Conservation (phyloP, 64 coral and sea anemone genomes). For the Acropora yongei region DNA sequence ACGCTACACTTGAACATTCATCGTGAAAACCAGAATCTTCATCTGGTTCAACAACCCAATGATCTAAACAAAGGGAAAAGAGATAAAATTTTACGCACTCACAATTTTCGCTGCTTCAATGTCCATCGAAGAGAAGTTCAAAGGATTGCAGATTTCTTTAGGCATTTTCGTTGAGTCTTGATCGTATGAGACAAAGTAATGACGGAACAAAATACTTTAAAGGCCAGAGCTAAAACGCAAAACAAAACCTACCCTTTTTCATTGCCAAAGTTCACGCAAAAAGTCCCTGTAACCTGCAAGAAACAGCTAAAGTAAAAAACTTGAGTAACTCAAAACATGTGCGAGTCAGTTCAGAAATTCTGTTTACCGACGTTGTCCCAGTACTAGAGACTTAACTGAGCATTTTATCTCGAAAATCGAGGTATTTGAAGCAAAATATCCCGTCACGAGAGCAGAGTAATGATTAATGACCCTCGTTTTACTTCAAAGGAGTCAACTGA, state of each 20-base stretch:
- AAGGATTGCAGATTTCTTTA: background rate
- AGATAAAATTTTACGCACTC: background rate
- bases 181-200: background rate
- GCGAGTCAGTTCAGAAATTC: background rate
- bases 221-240: background rate
- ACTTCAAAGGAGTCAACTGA: background rate
- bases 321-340: background rate
- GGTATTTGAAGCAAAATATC: background rate
- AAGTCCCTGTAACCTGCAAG: background rate
- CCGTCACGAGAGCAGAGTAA: background rate
- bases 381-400: background rate
- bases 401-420: background rate
- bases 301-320: background rate
- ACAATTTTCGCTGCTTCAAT: too few relatives aligned
- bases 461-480: conserved; percentile 38
- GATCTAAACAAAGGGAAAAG: background rate
- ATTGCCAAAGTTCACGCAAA: background rate
- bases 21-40: conserved; percentile 48
- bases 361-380: background rate
- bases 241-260: conserved; percentile 22
- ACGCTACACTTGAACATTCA: conserved; percentile 23
- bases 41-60: conserved; percentile 9
- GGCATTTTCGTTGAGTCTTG: background rate
- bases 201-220: background rate
- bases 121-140: background rate